A percentile compares a stretch with the other conserved stretches of the same genome.
Conservation (phyloP, 2,113 vertebrate species). For the Ia io region DNA sequence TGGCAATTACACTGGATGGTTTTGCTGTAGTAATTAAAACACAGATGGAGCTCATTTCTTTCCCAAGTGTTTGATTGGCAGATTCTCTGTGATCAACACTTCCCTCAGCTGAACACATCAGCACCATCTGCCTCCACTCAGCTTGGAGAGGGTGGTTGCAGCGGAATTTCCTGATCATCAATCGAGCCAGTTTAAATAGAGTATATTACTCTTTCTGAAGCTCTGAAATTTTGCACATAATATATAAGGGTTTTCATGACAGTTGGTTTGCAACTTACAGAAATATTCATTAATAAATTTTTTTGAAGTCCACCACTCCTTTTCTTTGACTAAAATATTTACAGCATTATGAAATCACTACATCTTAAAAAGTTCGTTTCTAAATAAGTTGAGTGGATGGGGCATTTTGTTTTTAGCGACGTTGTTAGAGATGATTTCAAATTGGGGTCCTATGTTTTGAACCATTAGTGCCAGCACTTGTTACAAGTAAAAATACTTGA, state of each 20-base stretch:
- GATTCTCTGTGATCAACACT: conserved; percentile 70
- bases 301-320: not conserved
- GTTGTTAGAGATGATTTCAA: not conserved
- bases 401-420: not conserved
- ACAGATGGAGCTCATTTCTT: conserved; percentile 73
- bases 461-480: not conserved
- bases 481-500: not conserved
- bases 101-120: conserved; percentile 57
- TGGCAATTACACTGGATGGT: conserved; percentile 58
- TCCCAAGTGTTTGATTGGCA: conserved; percentile 76
- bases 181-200: conserved; percentile 36
- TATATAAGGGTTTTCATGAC: conserved; percentile 20
- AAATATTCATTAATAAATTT: conserved; percentile 40
- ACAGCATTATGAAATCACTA: not conserved
- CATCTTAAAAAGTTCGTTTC: conserved; percentile 31
- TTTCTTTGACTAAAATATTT: conserved; percentile 44
- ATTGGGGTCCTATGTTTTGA: not conserved
- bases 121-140: conserved; percentile 73
- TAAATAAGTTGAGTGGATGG: conserved; percentile 31
- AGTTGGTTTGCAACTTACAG: not conserved
- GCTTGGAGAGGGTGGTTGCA: conserved; percentile 15
- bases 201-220: not conserved
- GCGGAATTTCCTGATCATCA: conserved; percentile 56
- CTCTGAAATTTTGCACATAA: not conserved
- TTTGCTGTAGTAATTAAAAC: conserved; percentile 79